Conservation (phyloP, 1,140 invertebrate species). For the Ladona fulva region DNA sequence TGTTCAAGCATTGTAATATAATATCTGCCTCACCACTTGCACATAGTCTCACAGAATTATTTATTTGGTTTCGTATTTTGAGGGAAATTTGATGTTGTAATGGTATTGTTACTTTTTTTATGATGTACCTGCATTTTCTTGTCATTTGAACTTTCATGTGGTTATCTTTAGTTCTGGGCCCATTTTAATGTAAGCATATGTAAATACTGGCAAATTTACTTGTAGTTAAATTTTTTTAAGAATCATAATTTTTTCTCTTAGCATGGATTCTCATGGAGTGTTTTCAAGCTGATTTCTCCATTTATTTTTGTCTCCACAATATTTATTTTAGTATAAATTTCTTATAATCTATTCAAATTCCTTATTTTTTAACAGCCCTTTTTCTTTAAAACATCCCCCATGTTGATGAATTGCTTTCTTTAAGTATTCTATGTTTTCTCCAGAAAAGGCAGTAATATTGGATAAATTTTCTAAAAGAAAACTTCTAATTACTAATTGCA, state of each 20-base stretch:
- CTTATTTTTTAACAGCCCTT: neutral
- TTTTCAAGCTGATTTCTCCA: neutral
- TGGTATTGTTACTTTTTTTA: neutral
- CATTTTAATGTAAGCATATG: neutral
- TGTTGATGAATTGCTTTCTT: no score
- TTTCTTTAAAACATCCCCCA: no score
- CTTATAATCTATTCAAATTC: neutral
- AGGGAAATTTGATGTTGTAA: neutral
- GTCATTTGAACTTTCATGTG: neutral
- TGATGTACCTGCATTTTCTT: neutral
- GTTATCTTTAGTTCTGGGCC: neutral
- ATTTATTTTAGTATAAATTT: neutral
- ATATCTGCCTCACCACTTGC: neutral
- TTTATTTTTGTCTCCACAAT: neutral
- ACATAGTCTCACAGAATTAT: neutral
- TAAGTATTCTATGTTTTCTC: no score
- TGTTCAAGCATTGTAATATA: neutral
- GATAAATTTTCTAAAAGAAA: no score
- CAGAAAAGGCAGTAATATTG: no score
- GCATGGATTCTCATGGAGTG: no score
- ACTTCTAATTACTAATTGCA: neutral
- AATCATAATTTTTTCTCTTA: no score
- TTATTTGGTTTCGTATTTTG: neutral
- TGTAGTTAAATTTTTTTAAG: no score
- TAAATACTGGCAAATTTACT: neutral